Base-by-base conservation (phyloP, 2,888 invertebrate genomes). In the Leptinotarsa rubiginosa region DNA sequence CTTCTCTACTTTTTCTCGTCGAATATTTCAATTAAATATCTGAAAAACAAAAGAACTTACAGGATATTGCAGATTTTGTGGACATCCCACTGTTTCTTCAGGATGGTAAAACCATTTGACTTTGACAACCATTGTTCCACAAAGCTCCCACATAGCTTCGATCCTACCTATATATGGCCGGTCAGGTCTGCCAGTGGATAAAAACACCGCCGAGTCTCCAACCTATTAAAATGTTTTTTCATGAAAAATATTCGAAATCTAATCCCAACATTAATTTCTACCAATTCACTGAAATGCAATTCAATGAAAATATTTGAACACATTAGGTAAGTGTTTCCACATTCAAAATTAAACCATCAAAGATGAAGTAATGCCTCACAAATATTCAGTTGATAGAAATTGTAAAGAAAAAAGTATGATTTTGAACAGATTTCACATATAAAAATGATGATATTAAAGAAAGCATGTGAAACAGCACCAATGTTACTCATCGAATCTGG, bases 91-190 rank as follows among this genome's bases (percentile, higher is more conserved):
- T 0, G 97, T 97, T 88, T 98, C 98, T 88, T 97, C 97, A 0
- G 97, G 97, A 88, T 97, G 97, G 89, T 98, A 98, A 89, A 97
- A 98, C 98, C 98, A 98, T 85, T 95, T 94, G 69, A 98, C 97
- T 81, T 93, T 93, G 64, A 98, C 97, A 64, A 95, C 93, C 95
- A 96, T 97, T 84, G 94, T 95, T 50, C 93, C 93, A 85, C 95
- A 93, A 13, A 94, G 93, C 87, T 97, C 95, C 97, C 97, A 98
- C 91, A 98, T 93, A 77, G 95, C 94, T 86, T 95, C 95, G 75
- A 97, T 95, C 75, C 94, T 93, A 0, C 97, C 97, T 84, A 97
- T 96, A 88, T 96, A 98, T 1, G 98, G 97, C 81, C 97, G 91
- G 89, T 97, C 96, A 41, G 96, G 94, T 74, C 96, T 91, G 3